phyloP scores from a whole-genome alignment of 2,797 vertebrate genomes.

The Podarcis lilfordi region DNA sequence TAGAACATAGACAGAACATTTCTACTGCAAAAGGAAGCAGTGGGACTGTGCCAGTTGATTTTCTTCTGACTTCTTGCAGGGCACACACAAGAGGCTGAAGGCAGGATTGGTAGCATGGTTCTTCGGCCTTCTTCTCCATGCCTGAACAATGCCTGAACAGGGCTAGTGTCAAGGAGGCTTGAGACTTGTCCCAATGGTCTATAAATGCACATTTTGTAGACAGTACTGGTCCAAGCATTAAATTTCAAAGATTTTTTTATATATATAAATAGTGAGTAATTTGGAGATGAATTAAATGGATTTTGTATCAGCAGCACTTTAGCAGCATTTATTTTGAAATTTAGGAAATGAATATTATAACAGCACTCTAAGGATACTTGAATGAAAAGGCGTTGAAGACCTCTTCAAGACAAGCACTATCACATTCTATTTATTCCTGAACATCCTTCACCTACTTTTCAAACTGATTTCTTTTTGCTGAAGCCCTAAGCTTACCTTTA shows the following conservation, averaged over 20 bases:
- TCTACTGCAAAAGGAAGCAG: too few species aligned
- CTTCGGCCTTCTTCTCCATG: too few species aligned
- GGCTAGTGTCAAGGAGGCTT: background rate
- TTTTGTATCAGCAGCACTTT: background rate
- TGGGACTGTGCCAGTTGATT: background rate
- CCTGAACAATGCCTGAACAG: background rate
- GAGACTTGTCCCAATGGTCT: background rate
- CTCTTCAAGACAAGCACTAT: constrained; percentile 8
- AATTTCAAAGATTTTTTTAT: background rate
- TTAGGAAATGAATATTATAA: background rate
- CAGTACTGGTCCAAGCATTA: background rate
- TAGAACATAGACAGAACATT: background rate
- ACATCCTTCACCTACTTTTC: constrained; percentile 5
- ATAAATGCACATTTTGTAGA: background rate
- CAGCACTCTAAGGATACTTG: constrained; percentile 5
- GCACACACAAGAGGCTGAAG: background rate
- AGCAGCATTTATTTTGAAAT: background rate
- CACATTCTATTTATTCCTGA: background rate
- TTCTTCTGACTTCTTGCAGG: too few species aligned
- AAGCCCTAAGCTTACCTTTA: background rate
- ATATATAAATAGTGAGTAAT: background rate
- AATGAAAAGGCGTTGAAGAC: constrained; percentile 6
- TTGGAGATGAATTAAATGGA: background rate
- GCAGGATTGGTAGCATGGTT: background rate
- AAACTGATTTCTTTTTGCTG: background rate